Evolutionary conservation across 2,888 invertebrate genomes (phyloP).

Genomic region (Muschampia plurimacula): DNA sequence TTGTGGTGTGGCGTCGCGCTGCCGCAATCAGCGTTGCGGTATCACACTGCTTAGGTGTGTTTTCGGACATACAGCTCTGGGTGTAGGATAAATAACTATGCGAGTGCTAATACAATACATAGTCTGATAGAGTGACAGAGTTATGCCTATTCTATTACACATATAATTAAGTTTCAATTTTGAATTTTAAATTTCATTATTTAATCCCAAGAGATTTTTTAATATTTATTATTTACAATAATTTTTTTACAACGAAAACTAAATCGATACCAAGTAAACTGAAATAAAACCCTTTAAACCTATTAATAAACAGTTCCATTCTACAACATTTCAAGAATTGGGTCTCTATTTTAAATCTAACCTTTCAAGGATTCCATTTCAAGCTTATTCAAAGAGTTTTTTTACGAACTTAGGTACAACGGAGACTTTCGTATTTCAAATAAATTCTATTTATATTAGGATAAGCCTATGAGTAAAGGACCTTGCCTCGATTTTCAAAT

Average conservation of each 20-base stretch:
- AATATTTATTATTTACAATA: not conserved
- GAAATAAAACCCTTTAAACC: not conserved
- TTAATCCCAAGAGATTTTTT: too few species aligned
- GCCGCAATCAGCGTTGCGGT: not conserved
- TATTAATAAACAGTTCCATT: not conserved
- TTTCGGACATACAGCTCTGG: not conserved
- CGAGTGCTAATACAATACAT: too few species aligned
- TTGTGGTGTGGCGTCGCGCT: not conserved
- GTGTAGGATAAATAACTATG: too few species aligned
- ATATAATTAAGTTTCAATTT: too few species aligned
- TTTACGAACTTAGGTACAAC: not conserved
- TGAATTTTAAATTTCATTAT: too few species aligned
- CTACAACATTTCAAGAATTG: not conserved
- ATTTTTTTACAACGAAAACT: not conserved
- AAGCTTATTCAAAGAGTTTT: conserved; percentile 5
- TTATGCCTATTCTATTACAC: too few species aligned
- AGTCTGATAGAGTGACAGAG: too few species aligned
- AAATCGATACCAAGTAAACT: not conserved
- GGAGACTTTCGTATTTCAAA: not conserved
- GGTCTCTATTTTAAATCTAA: not conserved
- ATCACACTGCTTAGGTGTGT: not conserved
- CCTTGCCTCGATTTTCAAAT: not conserved
- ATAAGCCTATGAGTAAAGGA: not conserved
- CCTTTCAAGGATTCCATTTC: conserved; percentile 1
- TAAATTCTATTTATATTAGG: not conserved